phyloP scores from a whole-genome alignment of 2,113 vertebrate species.

The Istiophorus platypterus region DNA sequence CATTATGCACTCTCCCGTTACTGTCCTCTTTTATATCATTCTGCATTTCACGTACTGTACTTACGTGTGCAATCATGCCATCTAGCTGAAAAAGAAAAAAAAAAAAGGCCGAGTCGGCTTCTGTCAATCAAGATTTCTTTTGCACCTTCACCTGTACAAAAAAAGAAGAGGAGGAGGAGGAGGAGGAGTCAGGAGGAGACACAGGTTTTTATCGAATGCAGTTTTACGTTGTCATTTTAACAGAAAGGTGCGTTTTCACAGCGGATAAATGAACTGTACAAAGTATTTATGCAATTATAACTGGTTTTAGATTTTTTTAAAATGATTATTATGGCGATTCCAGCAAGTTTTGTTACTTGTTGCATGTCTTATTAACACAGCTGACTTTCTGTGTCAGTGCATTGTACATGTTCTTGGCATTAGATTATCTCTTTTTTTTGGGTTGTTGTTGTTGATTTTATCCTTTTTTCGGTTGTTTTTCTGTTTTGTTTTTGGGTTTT shows the following conservation, averaged over 20 bases:
- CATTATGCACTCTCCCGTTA: constrained; percentile 71
- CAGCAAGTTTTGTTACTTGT: constrained; percentile 99
- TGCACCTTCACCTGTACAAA: constrained; percentile 95
- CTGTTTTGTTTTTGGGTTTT: neutral
- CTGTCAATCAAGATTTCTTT: constrained; percentile 90
- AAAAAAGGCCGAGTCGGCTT: constrained; percentile 82
- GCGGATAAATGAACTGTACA: constrained; percentile 92
- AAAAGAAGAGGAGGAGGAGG: constrained; percentile 56
- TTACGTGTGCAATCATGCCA: constrained; percentile 85
- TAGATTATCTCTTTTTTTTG: constrained; percentile 58
- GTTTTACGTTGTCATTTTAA: constrained; percentile 90
- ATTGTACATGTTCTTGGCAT: constrained; percentile 93
- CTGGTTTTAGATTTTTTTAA: constrained; percentile 94
- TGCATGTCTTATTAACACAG: constrained; percentile 98
- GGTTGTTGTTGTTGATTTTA: constrained; percentile 28
- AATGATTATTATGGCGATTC: constrained; percentile 88
- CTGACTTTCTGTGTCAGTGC: constrained; percentile 99
- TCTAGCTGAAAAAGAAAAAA: constrained; percentile 84
- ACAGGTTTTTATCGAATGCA: constrained; percentile 78
- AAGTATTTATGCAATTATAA: constrained; percentile 99
- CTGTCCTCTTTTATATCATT: constrained; percentile 50
- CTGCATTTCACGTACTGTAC: constrained; percentile 82
- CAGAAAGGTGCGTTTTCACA: constrained; percentile 87
- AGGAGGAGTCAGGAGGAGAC: constrained; percentile 73
- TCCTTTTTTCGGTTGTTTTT: constrained; percentile 13